A percentile compares a stretch with the other conserved stretches of the same genome.
These are phyloP conservation scores for Colaptes auratus DNA, from an alignment of 2,113 vertebrate genomes.

Conservation along the genomic window DNA sequence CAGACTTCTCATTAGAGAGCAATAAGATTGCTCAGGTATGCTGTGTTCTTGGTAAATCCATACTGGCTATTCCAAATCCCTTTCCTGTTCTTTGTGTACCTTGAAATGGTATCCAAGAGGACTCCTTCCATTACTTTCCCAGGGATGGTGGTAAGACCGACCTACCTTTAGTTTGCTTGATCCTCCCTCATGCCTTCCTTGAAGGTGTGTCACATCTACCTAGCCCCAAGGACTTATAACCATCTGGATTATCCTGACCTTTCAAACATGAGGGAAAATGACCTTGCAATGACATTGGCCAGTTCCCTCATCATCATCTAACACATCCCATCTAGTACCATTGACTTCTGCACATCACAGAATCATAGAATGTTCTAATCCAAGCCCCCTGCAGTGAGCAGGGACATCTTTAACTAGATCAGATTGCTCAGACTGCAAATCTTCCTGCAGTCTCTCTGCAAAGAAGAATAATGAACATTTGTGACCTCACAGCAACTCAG, in stretches of 20 bases:
- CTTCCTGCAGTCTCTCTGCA: not conserved
- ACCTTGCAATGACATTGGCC: not conserved
- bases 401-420: too few relatives aligned
- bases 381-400: too few relatives aligned
- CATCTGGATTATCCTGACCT: not conserved
- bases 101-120: not conserved
- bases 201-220: not conserved
- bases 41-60: not conserved
- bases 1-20: not conserved
- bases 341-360: too few relatives aligned
- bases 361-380: too few relatives aligned
- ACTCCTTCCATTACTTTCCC: too few relatives aligned
- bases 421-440: not conserved
- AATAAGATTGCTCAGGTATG: not conserved
- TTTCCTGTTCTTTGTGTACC: not conserved
- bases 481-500: not conserved
- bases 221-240: not conserved
- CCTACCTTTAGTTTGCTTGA: not conserved
- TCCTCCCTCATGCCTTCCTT: not conserved
- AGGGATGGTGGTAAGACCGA: not conserved
- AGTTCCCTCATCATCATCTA: not conserved
- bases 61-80: not conserved
- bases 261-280: not conserved
- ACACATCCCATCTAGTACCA: not conserved
- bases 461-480: not conserved